phyloP scores from a whole-genome alignment of 2,888 invertebrate genomes.

The Tinea trinotella region DNA sequence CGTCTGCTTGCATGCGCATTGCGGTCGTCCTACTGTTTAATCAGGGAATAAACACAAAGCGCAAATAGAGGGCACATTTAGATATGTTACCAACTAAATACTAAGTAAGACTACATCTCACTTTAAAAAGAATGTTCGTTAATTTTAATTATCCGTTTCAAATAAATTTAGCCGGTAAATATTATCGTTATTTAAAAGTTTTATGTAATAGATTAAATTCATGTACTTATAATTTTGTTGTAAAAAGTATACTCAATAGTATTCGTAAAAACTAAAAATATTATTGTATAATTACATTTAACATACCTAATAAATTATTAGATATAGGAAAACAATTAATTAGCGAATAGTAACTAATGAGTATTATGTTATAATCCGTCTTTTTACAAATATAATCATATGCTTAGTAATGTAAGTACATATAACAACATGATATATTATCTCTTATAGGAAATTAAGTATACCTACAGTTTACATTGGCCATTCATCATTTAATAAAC shows the following conservation, averaged over 20 bases:
- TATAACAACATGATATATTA: not conserved
- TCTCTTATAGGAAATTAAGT: not conserved
- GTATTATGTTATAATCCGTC: not conserved
- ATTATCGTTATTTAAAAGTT: too few relatives aligned
- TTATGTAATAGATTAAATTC: too few relatives aligned
- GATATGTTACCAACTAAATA: not conserved
- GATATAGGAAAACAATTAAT: not conserved
- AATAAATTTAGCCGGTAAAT: too few relatives aligned
- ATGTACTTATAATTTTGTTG: too few relatives aligned
- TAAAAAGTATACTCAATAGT: too few relatives aligned
- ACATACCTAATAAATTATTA: not conserved
- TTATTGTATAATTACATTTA: too few relatives aligned
- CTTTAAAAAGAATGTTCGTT: too few relatives aligned
- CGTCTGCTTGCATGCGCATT: slow-evolving; percentile 68
- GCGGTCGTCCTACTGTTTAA: slow-evolving; percentile 65
- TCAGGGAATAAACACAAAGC: slow-evolving; percentile 58
- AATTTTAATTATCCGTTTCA: too few relatives aligned
- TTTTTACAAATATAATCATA: not conserved
- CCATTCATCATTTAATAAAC: not conserved
- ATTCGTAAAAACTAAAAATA: too few relatives aligned
- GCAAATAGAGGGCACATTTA: not conserved
- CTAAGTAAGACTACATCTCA: too few relatives aligned
- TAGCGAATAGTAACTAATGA: not conserved
- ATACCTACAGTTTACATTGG: not conserved
- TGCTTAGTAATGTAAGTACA: not conserved